Evolutionary conservation across 2,113 vertebrate species (phyloP), one percentile per base, ranked within the genome.

Genomic region (Lepidothrix coronata): DNA sequence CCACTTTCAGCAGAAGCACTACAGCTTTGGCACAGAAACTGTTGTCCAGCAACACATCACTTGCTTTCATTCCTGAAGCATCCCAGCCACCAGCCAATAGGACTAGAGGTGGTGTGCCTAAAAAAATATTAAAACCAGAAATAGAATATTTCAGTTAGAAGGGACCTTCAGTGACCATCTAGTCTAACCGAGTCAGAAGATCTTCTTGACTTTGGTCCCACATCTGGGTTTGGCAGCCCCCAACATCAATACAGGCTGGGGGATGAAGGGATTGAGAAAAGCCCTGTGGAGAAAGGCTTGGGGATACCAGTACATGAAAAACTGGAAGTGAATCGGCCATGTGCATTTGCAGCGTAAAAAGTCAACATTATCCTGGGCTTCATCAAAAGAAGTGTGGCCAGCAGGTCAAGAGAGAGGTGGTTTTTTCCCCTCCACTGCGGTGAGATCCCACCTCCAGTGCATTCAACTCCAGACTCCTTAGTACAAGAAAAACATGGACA

Each of bases 91-190:
- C 39, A 81, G 57, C 48, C 61, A 81, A 39, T 0, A 57, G 31
- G 21, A 58, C 35, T 17, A 73, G 59, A 80, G 30, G 14, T 6
- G 2, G 41, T 0, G 0, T 33, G n/a, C 21, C 7, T 49, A 84
- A 57, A 11, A 83, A 88, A 85, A 72, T 57, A 59, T 19, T 49
- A 3, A 8, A 59, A 63, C 6, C 11, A n/a, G 18, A 22, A 48
- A 28, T 9, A 66, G 6, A 52, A 21, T 55, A 75, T 35, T 70
- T 77, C 25, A 24, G 18, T 54, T 72, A 39, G 31, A 33, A 77
- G 44, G 30, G 22, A 72, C 27, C 39, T 46, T 33, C 12, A 59
- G 18, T 3, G 6, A n/a, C 80, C 13, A 70, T 35, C n/a, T 66
- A 16, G 20, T 58, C 33, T 27, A 80, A 2, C 5, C 35, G 24